These are phyloP conservation scores for Leptinotarsa texana DNA, from an alignment of 1,140 invertebrate genomes.

Conservation along the genomic window DNA sequence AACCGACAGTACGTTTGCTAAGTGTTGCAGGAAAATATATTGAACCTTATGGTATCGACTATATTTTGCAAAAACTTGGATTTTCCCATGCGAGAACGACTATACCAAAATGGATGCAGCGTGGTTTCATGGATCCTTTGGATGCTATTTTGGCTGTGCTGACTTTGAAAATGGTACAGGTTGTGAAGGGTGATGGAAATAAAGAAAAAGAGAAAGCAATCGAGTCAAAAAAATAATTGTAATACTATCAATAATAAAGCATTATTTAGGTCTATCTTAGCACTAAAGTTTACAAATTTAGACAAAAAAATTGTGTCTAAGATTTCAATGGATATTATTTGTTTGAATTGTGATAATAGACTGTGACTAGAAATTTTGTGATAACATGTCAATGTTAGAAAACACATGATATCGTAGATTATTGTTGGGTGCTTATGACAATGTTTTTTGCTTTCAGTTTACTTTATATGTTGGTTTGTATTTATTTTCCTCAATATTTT, in stretches of 20 bases:
- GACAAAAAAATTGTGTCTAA: neutral
- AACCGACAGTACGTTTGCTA: slow-evolving; percentile 88
- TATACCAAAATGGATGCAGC: slow-evolving; percentile 98
- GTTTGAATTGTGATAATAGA: no score
- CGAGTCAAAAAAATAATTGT: slow-evolving; percentile 32
- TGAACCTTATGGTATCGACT: slow-evolving; percentile 96
- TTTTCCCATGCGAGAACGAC: slow-evolving; percentile 96
- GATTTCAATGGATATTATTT: no score
- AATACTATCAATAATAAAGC: neutral
- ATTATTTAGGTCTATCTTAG: neutral
- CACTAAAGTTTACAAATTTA: neutral
- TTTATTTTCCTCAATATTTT: no score
- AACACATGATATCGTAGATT: no score
- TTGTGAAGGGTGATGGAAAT: slow-evolving; percentile 52
- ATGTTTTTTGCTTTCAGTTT: no score
- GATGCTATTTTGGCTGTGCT: slow-evolving; percentile 81
- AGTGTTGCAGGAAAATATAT: slow-evolving; percentile 83
- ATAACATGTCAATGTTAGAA: no score
- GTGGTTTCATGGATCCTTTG: slow-evolving; percentile 94
- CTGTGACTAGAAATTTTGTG: no score
- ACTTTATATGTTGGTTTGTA: no score
- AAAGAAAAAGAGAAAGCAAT: slow-evolving; percentile 41
- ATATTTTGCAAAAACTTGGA: slow-evolving; percentile 94
- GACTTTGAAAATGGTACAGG: slow-evolving; percentile 67
- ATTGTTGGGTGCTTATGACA: no score